phyloP scores from a whole-genome alignment of 2,888 invertebrate genomes.

The Conops quadrifasciatus region DNA sequence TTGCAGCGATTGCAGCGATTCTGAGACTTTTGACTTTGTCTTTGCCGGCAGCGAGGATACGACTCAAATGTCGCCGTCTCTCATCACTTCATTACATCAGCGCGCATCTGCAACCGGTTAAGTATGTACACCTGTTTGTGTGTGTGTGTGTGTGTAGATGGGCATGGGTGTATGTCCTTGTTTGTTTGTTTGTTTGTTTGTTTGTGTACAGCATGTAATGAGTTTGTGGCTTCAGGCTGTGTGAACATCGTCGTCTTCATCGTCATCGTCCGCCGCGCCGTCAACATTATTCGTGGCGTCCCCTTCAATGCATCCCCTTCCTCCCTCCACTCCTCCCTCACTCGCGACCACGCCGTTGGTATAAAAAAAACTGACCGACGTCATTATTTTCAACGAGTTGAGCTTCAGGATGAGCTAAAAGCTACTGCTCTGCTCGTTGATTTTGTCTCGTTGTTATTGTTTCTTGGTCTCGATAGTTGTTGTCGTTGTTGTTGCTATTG shows the following conservation, averaged over 20 bases:
- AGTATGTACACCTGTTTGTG: constrained; percentile 24
- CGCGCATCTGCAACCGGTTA: constrained; percentile 38
- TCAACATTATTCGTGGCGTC: constrained; percentile 27
- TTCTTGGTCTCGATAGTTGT: constrained; percentile 4
- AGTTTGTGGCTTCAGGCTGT: constrained; percentile 61
- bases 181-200: not conserved
- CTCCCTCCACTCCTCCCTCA: no score
- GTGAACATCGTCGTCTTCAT: constrained; percentile 60
- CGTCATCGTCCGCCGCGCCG: constrained; percentile 43
- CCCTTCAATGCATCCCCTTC: not conserved
- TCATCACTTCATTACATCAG: constrained; percentile 19
- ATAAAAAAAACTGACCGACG: no score
- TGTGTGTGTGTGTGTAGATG: constrained; percentile 7
- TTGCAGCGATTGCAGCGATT: constrained; percentile 8
- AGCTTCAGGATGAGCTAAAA: no score
- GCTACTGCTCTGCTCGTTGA: no score
- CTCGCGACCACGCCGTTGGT: not conserved
- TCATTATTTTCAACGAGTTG: no score
- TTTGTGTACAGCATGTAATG: constrained; percentile 50
- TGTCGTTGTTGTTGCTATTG: constrained; percentile 22
- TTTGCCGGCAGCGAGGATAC: constrained; percentile 59
- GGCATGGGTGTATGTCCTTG: constrained; percentile 29
- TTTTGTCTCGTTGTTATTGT: no score
- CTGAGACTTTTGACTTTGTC: constrained; percentile 22
- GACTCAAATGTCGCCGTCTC: constrained; percentile 27